These are phyloP conservation scores for Ridgeia piscesae DNA, from an alignment of 1,140 invertebrate genomes.

Conservation along the genomic window DNA sequence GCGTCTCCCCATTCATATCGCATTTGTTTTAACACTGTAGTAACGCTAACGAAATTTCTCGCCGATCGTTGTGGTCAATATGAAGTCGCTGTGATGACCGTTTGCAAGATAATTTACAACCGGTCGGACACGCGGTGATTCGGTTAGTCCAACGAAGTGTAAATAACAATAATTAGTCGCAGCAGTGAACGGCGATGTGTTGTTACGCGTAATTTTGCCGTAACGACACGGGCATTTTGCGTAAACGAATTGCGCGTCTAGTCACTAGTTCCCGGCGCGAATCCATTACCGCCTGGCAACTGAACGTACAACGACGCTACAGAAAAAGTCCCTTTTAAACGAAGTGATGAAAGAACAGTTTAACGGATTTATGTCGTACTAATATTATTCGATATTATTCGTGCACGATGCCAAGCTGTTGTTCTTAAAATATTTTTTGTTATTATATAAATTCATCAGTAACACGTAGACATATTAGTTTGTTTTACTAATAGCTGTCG, in stretches of 20 bases:
- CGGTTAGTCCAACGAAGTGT: conserved; percentile 3
- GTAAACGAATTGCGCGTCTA: background rate
- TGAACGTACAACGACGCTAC: too few relatives aligned
- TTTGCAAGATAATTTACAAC: background rate
- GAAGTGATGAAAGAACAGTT: background rate
- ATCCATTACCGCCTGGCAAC: background rate
- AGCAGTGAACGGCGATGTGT: background rate
- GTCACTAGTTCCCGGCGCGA: background rate
- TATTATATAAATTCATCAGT: background rate
- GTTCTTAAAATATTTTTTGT: background rate
- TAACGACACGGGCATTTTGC: background rate
- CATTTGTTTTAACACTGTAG: background rate
- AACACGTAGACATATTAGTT: too few relatives aligned
- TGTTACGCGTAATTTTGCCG: background rate
- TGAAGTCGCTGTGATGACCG: background rate
- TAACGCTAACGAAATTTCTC: background rate
- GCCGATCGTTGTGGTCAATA: background rate
- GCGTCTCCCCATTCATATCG: background rate
- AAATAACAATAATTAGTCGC: background rate
- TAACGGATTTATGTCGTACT: background rate
- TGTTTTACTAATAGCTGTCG: too few relatives aligned
- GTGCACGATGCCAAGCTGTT: background rate
- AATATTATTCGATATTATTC: background rate
- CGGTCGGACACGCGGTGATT: background rate
- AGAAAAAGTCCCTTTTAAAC: background rate